Conservation (phyloP, 2,888 invertebrate genomes). For the Cosmopolites sordidus region DNA sequence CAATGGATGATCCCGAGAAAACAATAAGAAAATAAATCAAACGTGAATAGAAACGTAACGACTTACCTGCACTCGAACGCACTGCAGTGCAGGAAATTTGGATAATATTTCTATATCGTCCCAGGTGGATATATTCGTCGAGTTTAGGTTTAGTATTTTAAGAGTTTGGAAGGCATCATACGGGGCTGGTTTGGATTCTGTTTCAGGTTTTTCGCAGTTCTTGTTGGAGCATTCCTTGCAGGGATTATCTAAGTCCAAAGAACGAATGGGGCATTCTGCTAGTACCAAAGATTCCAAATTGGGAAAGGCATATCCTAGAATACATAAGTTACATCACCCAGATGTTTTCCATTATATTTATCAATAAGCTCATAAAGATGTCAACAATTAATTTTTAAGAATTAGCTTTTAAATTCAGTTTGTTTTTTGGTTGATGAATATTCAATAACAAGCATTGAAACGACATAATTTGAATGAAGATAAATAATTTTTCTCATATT, state of each 20-base stretch:
- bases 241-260: slow-evolving; percentile 45
- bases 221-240: slow-evolving; percentile 25
- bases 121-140: slow-evolving; percentile 79
- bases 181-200: slow-evolving; percentile 47
- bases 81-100: slow-evolving; percentile 75
- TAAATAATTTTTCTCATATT: no score
- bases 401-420: no score
- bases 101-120: slow-evolving; percentile 83
- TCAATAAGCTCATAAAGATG: no score
- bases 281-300: slow-evolving; percentile 78
- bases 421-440: no score
- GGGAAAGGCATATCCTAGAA: slow-evolving; percentile 73
- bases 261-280: slow-evolving; percentile 76
- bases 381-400: no score
- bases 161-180: slow-evolving; percentile 65
- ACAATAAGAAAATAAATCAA: background rate
- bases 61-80: slow-evolving; percentile 74
- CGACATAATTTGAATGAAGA: no score
- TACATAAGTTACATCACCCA: no score
- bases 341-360: no score
- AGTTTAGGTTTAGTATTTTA: slow-evolving; percentile 78
- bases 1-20: no score
- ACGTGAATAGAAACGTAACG: background rate
- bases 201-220: slow-evolving; percentile 15
- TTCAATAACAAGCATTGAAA: no score